Conservation (phyloP, 1,140 invertebrate species). For the Glomeris maerens region DNA sequence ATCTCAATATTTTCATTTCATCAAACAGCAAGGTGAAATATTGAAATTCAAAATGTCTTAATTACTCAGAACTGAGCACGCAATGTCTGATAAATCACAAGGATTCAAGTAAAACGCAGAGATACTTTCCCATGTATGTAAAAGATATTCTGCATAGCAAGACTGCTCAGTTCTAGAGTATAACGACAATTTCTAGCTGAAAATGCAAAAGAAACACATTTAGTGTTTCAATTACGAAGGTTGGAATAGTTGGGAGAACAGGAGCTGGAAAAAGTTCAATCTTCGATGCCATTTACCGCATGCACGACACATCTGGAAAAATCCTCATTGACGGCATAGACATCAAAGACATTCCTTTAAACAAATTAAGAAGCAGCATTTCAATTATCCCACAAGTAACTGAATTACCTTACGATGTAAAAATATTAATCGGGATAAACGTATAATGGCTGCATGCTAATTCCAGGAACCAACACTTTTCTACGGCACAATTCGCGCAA, state of each 20-base stretch:
- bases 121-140: too few species aligned
- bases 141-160: too few species aligned
- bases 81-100: too few species aligned
- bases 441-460: slow-evolving; percentile 16
- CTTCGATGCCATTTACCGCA: slow-evolving; percentile 67
- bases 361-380: slow-evolving; percentile 62
- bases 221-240: background rate
- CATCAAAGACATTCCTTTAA: slow-evolving; percentile 72
- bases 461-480: slow-evolving; percentile 45
- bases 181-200: too few species aligned
- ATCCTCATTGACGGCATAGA: slow-evolving; percentile 83
- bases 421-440: slow-evolving; percentile 23
- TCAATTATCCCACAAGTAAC: slow-evolving; percentile 67
- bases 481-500: slow-evolving; percentile 60
- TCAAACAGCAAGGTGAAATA: too few species aligned
- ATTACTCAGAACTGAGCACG: too few species aligned
- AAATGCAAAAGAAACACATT: too few species aligned
- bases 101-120: too few species aligned
- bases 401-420: background rate
- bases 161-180: too few species aligned
- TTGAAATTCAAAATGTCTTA: too few species aligned
- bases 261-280: slow-evolving; percentile 75
- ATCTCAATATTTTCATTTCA: too few species aligned
- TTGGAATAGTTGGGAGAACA: slow-evolving; percentile 63
- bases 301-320: slow-evolving; percentile 51